Evolutionary conservation across 2,797 vertebrate genomes (phyloP), one percentile per base, ranked within the genome.

Genomic region (Hippoglossus hippoglossus): DNA sequence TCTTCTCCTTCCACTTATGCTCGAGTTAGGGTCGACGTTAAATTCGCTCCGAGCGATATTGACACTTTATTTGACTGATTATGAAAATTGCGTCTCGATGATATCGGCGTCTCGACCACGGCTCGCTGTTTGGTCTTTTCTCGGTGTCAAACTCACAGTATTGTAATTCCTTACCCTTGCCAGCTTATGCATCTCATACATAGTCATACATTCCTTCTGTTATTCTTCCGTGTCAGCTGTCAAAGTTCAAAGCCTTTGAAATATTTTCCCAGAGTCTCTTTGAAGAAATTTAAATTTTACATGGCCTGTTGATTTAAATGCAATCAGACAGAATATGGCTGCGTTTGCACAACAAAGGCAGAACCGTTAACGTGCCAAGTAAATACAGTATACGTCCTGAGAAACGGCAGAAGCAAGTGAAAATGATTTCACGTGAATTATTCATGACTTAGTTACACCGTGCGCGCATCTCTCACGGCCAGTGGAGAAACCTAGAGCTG

Each of bases 201-300:
- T 92, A 91, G 81, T 91, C 87, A 91, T 89, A 89, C 70, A 77
- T 91, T 86, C 77, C 83, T 89, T 84, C 83, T 84, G 83, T 81
- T 89, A 88, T 87, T 91, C 81, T 86, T 87, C 80, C 55, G 61
- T 72, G 84, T 93, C 90, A 91, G 88, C 91, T 92, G 93, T 93
- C 92, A 93, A 83, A 93, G 92, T 92, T 93, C 91, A 94, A 94
- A 94, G 91, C 81, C 79, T 91, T 73, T 83, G 84, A 86, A 92
- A 93, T 67, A 67, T 87, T 21, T 85, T 88, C 71, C 70, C 80
- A 21, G 58, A 84, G 77, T 88, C 90, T 92, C 92, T 94, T 94
- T 94, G 90, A 94, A 94, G 91, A 93, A 85, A 88, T 89, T 81
- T 86, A 63, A 88, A 93, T 91, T 82, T 86, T 80, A 82, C 81